phyloP scores from a whole-genome alignment of 2,888 invertebrate genomes.

The Carterocephalus palaemon region DNA sequence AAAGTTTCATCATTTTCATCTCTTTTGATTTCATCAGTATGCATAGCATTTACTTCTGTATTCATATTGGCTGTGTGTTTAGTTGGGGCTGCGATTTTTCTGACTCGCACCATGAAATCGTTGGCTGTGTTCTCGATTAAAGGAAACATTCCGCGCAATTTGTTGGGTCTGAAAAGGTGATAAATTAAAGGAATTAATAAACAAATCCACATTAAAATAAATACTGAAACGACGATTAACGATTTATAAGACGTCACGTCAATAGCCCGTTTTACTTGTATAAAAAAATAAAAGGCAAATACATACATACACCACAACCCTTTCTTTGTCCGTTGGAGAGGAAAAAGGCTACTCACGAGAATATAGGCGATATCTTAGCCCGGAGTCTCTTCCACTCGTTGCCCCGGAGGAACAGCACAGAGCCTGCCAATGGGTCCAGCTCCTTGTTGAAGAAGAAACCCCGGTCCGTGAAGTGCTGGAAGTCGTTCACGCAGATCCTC shows the following conservation, averaged over 20 bases:
- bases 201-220: no score
- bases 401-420: conserved; percentile 66
- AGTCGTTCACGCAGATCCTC: conserved; percentile 69
- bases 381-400: conserved; percentile 65
- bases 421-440: conserved; percentile 67
- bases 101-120: conserved; percentile 54
- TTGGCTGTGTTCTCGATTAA: conserved; percentile 63
- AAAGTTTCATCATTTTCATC: conserved; percentile 16
- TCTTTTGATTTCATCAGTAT: conserved; percentile 10
- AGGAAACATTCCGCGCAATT: conserved; percentile 68
- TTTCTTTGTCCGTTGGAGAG: no score
- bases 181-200: background rate
- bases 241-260: no score
- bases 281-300: no score
- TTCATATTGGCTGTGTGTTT: conserved; percentile 29
- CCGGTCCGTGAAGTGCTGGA: conserved; percentile 68
- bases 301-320: no score
- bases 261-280: no score
- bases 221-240: no score
- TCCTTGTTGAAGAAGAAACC: conserved; percentile 71
- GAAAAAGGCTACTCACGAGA: conserved; percentile 73
- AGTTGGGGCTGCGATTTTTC: conserved; percentile 39
- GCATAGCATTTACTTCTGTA: conserved; percentile 10
- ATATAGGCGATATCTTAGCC: conserved; percentile 71
- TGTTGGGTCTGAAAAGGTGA: conserved; percentile 58